phyloP scores from a whole-genome alignment of 2,888 invertebrate genomes.

The Amphipyra berbera region DNA sequence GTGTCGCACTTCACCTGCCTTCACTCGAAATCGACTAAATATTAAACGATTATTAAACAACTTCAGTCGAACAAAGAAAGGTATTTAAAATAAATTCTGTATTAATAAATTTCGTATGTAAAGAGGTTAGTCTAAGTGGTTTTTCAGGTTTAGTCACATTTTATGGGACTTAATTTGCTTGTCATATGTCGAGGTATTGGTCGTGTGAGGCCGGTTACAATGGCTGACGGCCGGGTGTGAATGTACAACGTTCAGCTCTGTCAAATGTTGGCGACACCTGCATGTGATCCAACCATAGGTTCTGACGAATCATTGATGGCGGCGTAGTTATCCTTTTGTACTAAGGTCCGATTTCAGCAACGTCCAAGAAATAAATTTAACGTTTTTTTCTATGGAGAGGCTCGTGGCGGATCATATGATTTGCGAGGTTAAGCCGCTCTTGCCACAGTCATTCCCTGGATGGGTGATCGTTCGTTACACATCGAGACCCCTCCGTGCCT shows the following conservation, averaged over 20 bases:
- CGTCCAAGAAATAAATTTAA: no score
- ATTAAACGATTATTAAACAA: constrained; percentile 31
- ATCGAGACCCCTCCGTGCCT: no score
- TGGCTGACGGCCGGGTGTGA: constrained; percentile 21
- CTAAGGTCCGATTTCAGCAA: no score
- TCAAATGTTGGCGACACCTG: neutral
- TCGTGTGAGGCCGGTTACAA: constrained; percentile 9
- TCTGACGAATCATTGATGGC: neutral
- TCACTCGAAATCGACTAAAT: constrained; percentile 32
- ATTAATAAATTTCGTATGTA: constrained; percentile 24
- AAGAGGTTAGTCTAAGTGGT: constrained; percentile 34
- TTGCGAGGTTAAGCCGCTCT: no score
- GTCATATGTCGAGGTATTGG: constrained; percentile 18
- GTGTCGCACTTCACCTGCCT: constrained; percentile 39
- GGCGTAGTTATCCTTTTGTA: no score
- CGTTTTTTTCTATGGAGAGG: no score
- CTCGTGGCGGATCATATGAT: no score
- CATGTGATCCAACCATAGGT: neutral
- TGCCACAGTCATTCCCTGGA: no score
- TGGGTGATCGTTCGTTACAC: no score
- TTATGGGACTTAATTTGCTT: constrained; percentile 35
- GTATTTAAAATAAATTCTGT: constrained; percentile 20
- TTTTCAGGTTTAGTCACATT: constrained; percentile 27
- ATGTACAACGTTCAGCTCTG: neutral
- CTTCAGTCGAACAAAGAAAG: constrained; percentile 37